Evolutionary conservation across 2,888 invertebrate genomes (phyloP), one percentile per base, ranked within the genome.

Genomic region (Cephus rjabovi): DNA sequence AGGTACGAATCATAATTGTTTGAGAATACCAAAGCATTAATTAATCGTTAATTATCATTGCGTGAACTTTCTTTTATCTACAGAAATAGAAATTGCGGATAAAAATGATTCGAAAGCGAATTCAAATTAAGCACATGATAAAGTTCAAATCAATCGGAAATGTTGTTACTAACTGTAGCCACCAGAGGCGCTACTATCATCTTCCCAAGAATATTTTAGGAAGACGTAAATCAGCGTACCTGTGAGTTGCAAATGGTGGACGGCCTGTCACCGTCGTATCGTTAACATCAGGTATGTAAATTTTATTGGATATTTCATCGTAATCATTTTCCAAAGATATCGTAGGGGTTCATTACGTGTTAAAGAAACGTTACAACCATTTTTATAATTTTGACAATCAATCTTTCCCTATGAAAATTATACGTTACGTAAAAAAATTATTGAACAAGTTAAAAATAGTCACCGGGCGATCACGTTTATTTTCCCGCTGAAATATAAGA

Each of bases 161-260:
- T 23, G 15, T 15, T 56, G 56, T 23, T 73, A 37, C 70, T 12
- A 4, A 12, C n/a, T 69, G 6, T 68, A 23, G 9, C 37, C 77
- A 35, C 15, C 23, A 77, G 77, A 69, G 74, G 77, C 77, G 75
- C 77, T 3, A n/a, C 34, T 34, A 31, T 56, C 23, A 56, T 56
- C 6, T 56, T 56, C 56, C 23, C 69, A 34, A 31, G n/a, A 23
- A 34, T 74, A 84, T 85, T 84, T 83, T 77, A 81, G 76, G 83
- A 81, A 79, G 81, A 80, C 79, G 82, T 78, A 80, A 81, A 81
- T 83, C 85, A 81, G 82, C 83, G 84, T 84, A 84, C 85, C 85
- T 85, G 87, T 78, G 86, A 88, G 87, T 89, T 87, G 90, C 88
- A 90, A 91, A 90, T 91, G 91, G 91, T 91, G 90, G 90, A 88